phyloP scores from a whole-genome alignment of 2,113 vertebrate species.

The Nannospalax galili region DNA sequence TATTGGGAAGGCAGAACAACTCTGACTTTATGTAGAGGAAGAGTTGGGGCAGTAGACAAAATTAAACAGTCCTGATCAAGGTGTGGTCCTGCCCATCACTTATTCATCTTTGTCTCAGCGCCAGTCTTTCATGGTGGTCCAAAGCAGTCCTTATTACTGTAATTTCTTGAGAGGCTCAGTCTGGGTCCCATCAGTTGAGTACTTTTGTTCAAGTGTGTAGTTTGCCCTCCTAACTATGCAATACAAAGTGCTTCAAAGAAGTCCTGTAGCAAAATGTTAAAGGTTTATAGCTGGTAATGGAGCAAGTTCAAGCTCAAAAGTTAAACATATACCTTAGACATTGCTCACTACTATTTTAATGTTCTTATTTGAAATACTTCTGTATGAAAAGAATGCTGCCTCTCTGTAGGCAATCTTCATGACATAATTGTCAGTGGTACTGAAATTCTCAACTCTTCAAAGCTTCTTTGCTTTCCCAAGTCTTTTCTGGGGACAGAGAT shows the following conservation, averaged over 20 bases:
- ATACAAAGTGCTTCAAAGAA: no score
- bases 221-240: background rate
- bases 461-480: background rate
- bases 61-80: background rate
- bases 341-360: background rate
- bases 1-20: background rate
- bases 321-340: no score
- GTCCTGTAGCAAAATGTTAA: no score
- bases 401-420: background rate
- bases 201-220: background rate
- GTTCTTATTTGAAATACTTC: background rate
- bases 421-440: background rate
- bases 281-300: no score
- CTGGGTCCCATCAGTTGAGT: background rate
- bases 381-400: background rate
- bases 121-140: background rate
- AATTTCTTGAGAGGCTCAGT: background rate
- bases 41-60: background rate
- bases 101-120: background rate
- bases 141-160: background rate
- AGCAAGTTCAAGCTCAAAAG: no score
- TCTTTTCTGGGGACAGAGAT: background rate
- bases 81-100: background rate
- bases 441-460: background rate
- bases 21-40: background rate